Evolutionary conservation across 2,797 vertebrate genomes (phyloP).

Genomic region (Amazonetta brasiliensis): DNA sequence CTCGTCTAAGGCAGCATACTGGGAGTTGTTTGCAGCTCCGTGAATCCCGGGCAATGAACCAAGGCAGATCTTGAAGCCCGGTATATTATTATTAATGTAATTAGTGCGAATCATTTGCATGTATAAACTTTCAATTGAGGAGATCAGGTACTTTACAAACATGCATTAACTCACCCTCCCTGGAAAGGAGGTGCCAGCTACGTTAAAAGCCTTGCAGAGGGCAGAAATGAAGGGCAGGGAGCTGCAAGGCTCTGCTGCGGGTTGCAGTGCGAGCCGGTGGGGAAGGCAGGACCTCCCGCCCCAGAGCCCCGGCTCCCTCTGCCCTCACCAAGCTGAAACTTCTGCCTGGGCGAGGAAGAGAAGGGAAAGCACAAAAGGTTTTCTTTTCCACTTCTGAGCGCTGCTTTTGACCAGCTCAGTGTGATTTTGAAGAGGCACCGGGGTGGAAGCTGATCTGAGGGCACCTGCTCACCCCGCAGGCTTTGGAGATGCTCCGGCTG

Average conservation of each 20-base stretch:
- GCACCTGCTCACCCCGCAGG: neutral
- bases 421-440: neutral
- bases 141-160: conserved; percentile 54
- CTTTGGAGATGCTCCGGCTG: neutral
- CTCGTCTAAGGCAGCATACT: neutral
- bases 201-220: neutral
- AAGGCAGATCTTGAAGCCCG: conserved; percentile 25
- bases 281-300: neutral
- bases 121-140: conserved; percentile 51
- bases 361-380: neutral
- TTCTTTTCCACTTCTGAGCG: neutral
- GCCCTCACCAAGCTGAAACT: neutral
- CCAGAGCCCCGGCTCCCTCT: neutral
- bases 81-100: conserved; percentile 61
- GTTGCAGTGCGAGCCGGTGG: neutral
- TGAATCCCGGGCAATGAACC: conserved; percentile 39
- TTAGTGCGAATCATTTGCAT: conserved; percentile 56
- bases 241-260: neutral
- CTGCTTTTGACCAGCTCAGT: conserved; percentile 10
- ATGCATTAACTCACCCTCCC: neutral
- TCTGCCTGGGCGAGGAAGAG: neutral
- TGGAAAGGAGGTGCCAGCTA: neutral
- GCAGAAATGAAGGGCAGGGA: neutral
- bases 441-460: neutral
- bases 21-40: conserved; percentile 53